A percentile compares a stretch with the other conserved stretches of the same genome.
These are phyloP conservation scores for Sebastes baramenuke DNA, from an alignment of 2,797 vertebrate genomes.

Conservation along the genomic window DNA sequence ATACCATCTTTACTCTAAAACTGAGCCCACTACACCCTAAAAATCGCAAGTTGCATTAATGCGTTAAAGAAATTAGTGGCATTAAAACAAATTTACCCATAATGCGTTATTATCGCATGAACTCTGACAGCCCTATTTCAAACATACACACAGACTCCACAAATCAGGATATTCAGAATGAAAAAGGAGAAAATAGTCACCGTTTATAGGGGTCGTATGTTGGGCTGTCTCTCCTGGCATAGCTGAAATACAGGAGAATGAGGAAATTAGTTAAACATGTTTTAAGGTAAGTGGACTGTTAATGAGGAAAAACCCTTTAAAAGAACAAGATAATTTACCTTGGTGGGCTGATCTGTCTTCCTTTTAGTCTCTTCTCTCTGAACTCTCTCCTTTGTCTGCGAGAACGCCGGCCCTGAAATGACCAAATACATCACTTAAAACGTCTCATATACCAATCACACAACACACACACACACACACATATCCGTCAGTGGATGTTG, in stretches of 20 bases:
- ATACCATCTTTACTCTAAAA: no score
- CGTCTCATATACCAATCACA: neutral
- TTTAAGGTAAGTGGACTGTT: neutral
- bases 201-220: constrained; percentile 97
- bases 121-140: no score
- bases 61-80: no score
- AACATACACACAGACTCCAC: neutral
- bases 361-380: constrained; percentile 94
- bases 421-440: neutral
- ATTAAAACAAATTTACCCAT: no score
- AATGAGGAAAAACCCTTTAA: neutral
- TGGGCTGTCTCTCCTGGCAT: constrained; percentile 96
- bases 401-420: constrained; percentile 90
- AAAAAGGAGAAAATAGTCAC: constrained; percentile 62
- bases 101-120: no score
- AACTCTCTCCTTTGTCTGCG: constrained; percentile 95
- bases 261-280: neutral
- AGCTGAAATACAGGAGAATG: constrained; percentile 76
- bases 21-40: no score
- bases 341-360: constrained; percentile 96
- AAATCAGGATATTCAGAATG: neutral
- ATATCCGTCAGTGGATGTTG: neutral
- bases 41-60: no score
- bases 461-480: neutral
- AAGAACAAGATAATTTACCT: constrained; percentile 79